Conservation (phyloP, 2,113 vertebrate species). For the Dissostichus mawsoni region DNA sequence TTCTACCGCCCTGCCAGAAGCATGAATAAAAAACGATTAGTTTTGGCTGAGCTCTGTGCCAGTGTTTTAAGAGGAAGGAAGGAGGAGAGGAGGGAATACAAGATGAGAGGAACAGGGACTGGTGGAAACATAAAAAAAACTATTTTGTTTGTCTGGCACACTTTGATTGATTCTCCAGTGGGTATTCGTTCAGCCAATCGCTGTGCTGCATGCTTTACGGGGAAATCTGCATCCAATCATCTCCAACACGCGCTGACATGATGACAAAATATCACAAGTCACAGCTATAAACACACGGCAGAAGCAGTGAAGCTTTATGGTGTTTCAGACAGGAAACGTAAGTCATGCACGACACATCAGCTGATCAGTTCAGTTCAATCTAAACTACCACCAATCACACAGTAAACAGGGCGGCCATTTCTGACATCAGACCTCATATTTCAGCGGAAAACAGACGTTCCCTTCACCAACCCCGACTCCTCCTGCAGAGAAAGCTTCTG, state of each 20-base stretch:
- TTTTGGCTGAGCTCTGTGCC: constrained; percentile 54
- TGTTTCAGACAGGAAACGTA: not conserved
- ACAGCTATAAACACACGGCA: constrained; percentile 27
- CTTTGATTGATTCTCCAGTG: constrained; percentile 42
- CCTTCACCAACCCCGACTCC: not conserved
- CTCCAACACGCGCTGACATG: not conserved
- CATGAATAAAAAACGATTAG: constrained; percentile 68
- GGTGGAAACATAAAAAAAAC: constrained; percentile 1
- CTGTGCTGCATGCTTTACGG: constrained; percentile 25
- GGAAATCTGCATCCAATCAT: constrained; percentile 15
- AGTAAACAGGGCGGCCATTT: not conserved
- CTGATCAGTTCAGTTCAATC: too few relatives aligned
- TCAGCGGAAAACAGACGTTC: not conserved
- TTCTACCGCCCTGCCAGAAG: constrained; percentile 61
- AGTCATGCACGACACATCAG: not conserved
- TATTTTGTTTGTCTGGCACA: constrained; percentile 44
- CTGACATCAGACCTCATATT: not conserved
- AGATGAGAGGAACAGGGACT: constrained; percentile 41
- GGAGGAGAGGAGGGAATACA: constrained; percentile 27
- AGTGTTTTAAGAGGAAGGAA: constrained; percentile 44
- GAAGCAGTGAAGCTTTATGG: constrained; percentile 2
- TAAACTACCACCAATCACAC: too few relatives aligned
- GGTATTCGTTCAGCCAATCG: constrained; percentile 38
- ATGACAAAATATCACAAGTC: not conserved
- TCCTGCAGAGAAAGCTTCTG: not conserved